phyloP scores from a whole-genome alignment of 2,888 invertebrate species.

The Cartodere bifasciata region DNA sequence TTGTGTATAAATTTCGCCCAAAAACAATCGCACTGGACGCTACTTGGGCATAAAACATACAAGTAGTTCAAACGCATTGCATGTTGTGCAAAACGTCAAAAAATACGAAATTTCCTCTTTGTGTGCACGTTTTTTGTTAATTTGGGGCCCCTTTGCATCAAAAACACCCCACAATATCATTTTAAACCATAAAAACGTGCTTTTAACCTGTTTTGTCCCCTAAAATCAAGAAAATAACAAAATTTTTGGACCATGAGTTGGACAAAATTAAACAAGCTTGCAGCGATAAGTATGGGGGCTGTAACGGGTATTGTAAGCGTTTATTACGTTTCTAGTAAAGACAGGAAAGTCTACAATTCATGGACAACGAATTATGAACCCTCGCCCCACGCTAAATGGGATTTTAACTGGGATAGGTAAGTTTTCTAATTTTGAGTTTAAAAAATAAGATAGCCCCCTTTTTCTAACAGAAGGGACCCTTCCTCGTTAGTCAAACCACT shows the following conservation, averaged over 20 bases:
- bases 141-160: too few relatives aligned
- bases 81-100: too few relatives aligned
- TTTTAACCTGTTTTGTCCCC: too few relatives aligned
- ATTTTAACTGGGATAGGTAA: slow-evolving; percentile 82
- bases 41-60: too few relatives aligned
- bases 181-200: too few relatives aligned
- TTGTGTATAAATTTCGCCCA: too few relatives aligned
- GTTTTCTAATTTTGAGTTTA: slow-evolving; percentile 21
- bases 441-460: slow-evolving; percentile 1
- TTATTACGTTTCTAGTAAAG: slow-evolving; percentile 39
- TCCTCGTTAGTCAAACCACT: slow-evolving; percentile 53
- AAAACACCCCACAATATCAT: too few relatives aligned
- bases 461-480: slow-evolving; percentile 52
- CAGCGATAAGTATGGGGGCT: slow-evolving; percentile 50
- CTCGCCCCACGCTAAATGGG: slow-evolving; percentile 56
- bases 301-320: slow-evolving; percentile 52
- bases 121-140: too few relatives aligned
- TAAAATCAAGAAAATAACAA: too few relatives aligned
- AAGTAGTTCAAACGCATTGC: too few relatives aligned
- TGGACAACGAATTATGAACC: slow-evolving; percentile 59
- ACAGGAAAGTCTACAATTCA: slow-evolving; percentile 41
- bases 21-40: too few relatives aligned
- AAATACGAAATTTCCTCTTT: too few relatives aligned
- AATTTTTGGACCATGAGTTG: slow-evolving; percentile 27
- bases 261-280: slow-evolving; percentile 43